Base-by-base conservation (phyloP, 1,140 invertebrate genomes). In the Cataglyphis hispanica region DNA sequence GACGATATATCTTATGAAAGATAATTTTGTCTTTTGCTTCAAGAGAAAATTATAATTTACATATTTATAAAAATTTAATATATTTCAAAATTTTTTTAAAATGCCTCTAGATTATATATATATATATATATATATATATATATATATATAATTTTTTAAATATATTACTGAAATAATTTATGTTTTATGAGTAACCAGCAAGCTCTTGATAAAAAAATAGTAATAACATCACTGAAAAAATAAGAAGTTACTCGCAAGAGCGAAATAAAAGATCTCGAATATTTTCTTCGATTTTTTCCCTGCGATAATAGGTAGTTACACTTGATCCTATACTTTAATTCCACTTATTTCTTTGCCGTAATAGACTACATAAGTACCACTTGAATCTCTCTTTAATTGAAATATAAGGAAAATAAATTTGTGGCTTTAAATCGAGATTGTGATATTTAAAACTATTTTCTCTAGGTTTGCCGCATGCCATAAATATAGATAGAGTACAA, bases 331-430 rank as follows among this genome's bases (percentile, higher is more conserved):
- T 72, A 50, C 1, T 53, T 11, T 50, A 72, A 72, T 53, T 16
- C 16, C 1, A 6, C 5, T 53, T 72, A 50, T 50, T 72, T n/a
- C 19, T 72, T 6, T 4, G 1, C 7, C 19, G 53, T 34, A 53
- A 11, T 31, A 53, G 50, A 53, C 2, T 72, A 53, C 27, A 46
- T 50, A 50, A 50, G 46, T 50, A 50, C 46, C 46, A 53, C 25
- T 53, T 53, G 27, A 69, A 53, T 34, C 16, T 50, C 46, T 50
- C 46, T 50, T 16, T 46, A 7, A 19, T 72, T 10, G 11, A 74
- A 8, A 69, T 46, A 69, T 69, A 34, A 53, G 46, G 25, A 72
- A 22, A 56, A 74, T 74, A 0, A 0, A 56, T 56, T 56, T 72
- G 25, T 72, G 27, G 50, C 19, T 53, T 53, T 74, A 74, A 56